Evolutionary conservation across 1,140 invertebrate species (phyloP), one percentile per base, ranked within the genome.

Genomic region (Papilio glaucus): DNA sequence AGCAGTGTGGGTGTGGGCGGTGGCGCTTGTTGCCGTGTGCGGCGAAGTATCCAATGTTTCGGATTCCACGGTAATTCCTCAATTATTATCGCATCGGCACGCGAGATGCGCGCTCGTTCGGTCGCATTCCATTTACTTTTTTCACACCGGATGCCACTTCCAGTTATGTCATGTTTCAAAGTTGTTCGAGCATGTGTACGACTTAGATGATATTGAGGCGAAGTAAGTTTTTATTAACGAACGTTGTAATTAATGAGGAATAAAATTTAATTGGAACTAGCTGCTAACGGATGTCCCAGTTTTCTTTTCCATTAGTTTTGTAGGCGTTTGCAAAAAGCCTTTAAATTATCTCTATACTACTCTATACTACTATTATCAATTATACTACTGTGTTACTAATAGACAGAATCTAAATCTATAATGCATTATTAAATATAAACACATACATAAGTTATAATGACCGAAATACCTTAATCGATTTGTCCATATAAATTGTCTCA

Each of bases 41-140:
- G 90, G 68, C 74, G 87, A 15, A 90, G 80, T 68, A 91, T 92
- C 87, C 88, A 88, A 85, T 92, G 90, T 77, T 92, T 92, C 77
- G 88, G 89, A 84, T 88, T 91, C 75, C 78, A 84, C 75, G 90
- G 90, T 92, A 89, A 87, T 76, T 63, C 65, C n/a, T 45, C 70
- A 77, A 76, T 82, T 80, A 45, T 76, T 78, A 78, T 65, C 65
- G 60, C 60, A 70, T 67, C 4, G 60, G 29, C 63, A 75, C 77
- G 42, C 57, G 67, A 72, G 60, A 72, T 75, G 39, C 71, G 53
- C 69, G 65, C 65, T 24, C 39, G 21, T 67, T 42, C 18, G 49
- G 49, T 7, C 13, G 18, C 37, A 29, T 29, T 26, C 67, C 42
- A 33, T 33, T 33, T 33, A 12, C 41, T 29, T 49, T 33, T 49